Evolutionary conservation across 2,888 invertebrate species (phyloP).

Genomic region (Clivina fossor): DNA sequence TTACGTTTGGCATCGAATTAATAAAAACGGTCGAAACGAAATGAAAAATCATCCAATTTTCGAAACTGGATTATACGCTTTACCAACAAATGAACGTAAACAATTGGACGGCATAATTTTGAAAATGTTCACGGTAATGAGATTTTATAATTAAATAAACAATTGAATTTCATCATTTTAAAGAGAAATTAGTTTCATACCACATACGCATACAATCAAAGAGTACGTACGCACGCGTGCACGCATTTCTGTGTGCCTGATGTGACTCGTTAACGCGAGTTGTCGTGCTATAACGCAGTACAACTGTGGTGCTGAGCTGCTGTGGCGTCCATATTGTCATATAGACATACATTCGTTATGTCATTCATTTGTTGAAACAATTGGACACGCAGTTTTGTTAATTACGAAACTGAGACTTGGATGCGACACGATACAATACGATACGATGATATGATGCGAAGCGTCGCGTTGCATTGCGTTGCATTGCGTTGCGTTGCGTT

Average conservation of each 20-base stretch:
- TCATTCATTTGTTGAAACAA: too few species aligned
- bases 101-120: constrained; percentile 12
- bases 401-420: background rate
- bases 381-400: constrained; percentile 14
- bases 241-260: background rate
- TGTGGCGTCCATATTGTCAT: too few species aligned
- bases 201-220: constrained; percentile 11
- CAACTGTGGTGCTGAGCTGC: too few species aligned
- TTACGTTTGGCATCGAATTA: constrained; percentile 2
- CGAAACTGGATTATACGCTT: constrained; percentile 12
- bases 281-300: too few species aligned
- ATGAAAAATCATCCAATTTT: constrained; percentile 13
- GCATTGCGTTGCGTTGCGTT: background rate
- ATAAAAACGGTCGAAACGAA: constrained; percentile 9
- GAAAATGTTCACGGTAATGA: constrained; percentile 12
- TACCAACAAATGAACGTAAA: constrained; percentile 16
- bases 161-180: constrained; percentile 18
- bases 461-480: background rate
- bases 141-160: constrained; percentile 20
- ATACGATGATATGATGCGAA: background rate
- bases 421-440: background rate
- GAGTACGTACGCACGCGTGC: background rate
- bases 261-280: background rate
- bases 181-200: constrained; percentile 20
- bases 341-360: too few species aligned